Evolutionary conservation across 2,797 vertebrate genomes (phyloP), one percentile per base, ranked within the genome.

Genomic region (Rhinella marina): DNA sequence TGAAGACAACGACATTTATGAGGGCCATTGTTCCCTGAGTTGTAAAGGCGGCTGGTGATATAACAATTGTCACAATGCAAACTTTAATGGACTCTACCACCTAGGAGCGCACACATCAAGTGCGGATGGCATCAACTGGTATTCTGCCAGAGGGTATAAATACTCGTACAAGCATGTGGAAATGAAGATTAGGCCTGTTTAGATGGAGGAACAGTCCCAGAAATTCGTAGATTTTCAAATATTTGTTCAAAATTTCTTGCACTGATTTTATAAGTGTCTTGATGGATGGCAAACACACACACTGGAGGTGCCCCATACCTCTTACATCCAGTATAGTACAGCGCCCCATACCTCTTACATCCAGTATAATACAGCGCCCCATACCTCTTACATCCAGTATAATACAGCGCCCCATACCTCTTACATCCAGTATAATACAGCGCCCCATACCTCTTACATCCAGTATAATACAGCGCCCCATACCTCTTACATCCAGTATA

Each of bases 41-140:
- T 84, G 8, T 56, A 84, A 84, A 27, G 82, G 70, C 13, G 82
- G 52, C 70, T 84, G 82, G 82, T 84, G 82, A 70, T 84, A 84
- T 32, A 59, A 25, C n/a, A 61, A 41, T 9, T 84, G 82, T 25
- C 82, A 76, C 29, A 10, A 2, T 1, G 52, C 82, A 14, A 84
- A 84, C 82, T 29, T 84, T 19, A 84, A 84, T 84, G 82, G 82
- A 16, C 27, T 57, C 29, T 84, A 84, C 56, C 56, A 59, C 27
- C 13, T 59, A 29, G 82, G 82, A 54, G 25, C 2, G 21, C 70
- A 84, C 21, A 75, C 25, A 10, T 29, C 54, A 23, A 25, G 9
- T 62, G 82, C 56, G 5, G 54, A 32, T 48, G 66, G 82, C 19
- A 72, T 76, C 70, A 76, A 62, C 82, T 84, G 70, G 82, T 29